Evolutionary conservation across 2,113 vertebrate genomes (phyloP), one percentile per base, ranked within the genome.

Genomic region (Pygoscelis adeliae): DNA sequence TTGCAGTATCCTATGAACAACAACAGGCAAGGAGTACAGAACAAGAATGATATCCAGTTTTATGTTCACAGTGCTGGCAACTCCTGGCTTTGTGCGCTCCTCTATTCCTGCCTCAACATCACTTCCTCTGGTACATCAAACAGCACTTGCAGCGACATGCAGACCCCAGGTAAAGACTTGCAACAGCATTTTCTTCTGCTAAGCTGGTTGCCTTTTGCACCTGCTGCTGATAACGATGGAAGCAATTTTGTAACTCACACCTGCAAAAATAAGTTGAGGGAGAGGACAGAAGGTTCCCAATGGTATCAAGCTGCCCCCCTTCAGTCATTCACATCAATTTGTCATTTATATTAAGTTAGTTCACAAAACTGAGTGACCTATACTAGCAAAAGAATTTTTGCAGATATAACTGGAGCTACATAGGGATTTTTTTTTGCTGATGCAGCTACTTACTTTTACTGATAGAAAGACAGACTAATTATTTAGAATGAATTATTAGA

Each of bases 101-200:
- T 88, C 97, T 99, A 3, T 99, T 99, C 88, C 98, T 99, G 63
- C 99, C 99, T 86, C 99, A 99, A 18, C 99, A 99, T 87, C 99
- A 98, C 92, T 99, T 99, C 97, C 98, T 99, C 44, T 99, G 99
- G 99, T 99, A 99, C 92, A 87, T 99, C 87, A 99, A 98, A 81
- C 98, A 99, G 95, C 98, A 99, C 92, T 97, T 99, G 71, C 99
- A 98, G 91, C 98, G 96, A 58, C 98, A 99, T 6, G 98, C 98
- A 29, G 99, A 99, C 95, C 97, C 99, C 69, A 98, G 98, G 99
- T 99, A 93, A 97, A 77, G 32, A 55, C 44, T 63, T 63, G 55
- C 62, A 62, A 44, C 26, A 71, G 12, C 40, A 23, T 62, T 78
- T 89, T 27, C 3, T 76, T 61, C 61, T 90, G 74, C 73, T 85